Evolutionary conservation across 2,113 vertebrate species (phyloP).

Genomic region (sheep (Ovis aries)): ARS-UI_Ramb_v3.0 NC_056065.1:20141501-20142000

Average conservation of each 20-base stretch:
- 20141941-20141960: background rate
- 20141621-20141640: background rate
- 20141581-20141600: background rate
- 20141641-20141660: background rate
- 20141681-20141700: background rate
- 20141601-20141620: rapidly evolving
- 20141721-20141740: background rate
- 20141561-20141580: background rate
- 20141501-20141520: background rate
- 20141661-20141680: background rate
- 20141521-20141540: background rate
- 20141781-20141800: background rate
- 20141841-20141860: background rate
- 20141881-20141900: background rate
- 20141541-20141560: background rate
- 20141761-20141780: background rate
- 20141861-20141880: background rate
- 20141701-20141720: background rate
- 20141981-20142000: background rate
- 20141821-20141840: background rate
- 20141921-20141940: background rate
- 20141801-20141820: background rate
- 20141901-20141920: background rate
- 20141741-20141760: background rate
- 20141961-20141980: background rate